Evolutionary conservation across 2,113 vertebrate genomes (phyloP).

Genomic region (Alexandromys fortis): DNA sequence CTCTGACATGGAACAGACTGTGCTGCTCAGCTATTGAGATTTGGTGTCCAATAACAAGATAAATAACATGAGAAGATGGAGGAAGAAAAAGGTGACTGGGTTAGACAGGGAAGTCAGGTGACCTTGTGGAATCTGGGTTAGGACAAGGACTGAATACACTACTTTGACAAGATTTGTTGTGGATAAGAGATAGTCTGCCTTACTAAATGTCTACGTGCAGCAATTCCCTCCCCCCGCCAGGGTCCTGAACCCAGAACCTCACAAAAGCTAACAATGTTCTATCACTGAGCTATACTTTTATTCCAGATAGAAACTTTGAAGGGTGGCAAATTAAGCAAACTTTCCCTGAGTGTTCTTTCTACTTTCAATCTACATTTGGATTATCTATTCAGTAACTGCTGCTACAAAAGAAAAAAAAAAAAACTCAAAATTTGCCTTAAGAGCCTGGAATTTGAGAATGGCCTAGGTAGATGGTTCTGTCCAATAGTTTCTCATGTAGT

Average conservation of each 20-base stretch:
- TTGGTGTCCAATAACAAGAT: slow-evolving; percentile 21
- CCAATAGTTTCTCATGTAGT: neutral
- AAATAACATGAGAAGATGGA: neutral
- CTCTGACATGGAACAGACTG: neutral
- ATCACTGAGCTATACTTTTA: neutral
- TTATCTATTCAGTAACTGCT: neutral
- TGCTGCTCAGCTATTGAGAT: neutral
- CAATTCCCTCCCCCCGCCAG: neutral
- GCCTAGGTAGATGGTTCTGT: neutral
- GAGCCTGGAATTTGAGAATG: neutral
- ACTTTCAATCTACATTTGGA: slow-evolving; percentile 5
- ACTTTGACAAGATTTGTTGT: neutral
- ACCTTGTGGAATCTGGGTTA: neutral
- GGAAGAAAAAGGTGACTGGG: neutral
- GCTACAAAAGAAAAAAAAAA: neutral
- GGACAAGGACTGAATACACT: neutral
- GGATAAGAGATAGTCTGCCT: neutral
- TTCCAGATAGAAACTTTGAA: slow-evolving; percentile 4
- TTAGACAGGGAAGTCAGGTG: neutral
- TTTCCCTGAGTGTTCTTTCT: neutral
- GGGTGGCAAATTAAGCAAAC: neutral
- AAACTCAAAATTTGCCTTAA: neutral
- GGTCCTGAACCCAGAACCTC: neutral
- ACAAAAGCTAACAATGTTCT: neutral
- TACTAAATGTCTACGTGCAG: neutral